phyloP scores from a whole-genome alignment of 2,888 invertebrate species.

The Byasa hedistus region DNA sequence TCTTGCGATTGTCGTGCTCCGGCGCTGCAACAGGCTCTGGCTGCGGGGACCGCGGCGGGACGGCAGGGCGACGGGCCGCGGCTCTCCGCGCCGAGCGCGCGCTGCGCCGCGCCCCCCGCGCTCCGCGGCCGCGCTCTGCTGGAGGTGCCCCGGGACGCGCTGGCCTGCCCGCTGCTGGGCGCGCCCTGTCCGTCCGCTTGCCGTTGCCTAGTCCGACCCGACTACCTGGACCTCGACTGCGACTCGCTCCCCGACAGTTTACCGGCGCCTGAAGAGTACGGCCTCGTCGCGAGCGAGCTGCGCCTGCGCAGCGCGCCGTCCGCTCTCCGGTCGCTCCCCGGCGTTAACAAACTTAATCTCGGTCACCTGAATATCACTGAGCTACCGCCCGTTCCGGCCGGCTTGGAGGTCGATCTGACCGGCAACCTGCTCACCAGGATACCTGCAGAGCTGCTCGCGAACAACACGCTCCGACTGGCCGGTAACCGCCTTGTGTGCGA shows the following conservation, averaged over 20 bases:
- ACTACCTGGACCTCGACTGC: neutral
- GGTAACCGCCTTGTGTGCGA: slow-evolving; percentile 31
- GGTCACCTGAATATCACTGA: slow-evolving; percentile 29
- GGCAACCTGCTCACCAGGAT: too few species aligned
- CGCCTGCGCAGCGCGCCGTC: neutral
- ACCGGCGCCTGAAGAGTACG: neutral
- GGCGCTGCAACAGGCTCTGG: slow-evolving; percentile 37
- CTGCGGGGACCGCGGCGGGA: neutral
- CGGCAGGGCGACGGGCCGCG: neutral
- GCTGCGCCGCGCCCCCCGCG: neutral
- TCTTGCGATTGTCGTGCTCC: slow-evolving; percentile 44
- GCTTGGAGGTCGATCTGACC: slow-evolving; percentile 31
- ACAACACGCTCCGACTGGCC: slow-evolving; percentile 23
- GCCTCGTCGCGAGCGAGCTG: neutral
- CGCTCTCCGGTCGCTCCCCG: neutral
- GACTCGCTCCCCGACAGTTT: neutral
- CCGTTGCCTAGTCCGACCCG: neutral
- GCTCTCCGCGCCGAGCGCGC: slow-evolving; percentile 13
- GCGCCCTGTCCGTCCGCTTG: neutral
- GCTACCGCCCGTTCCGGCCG: slow-evolving; percentile 22
- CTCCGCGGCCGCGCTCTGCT: neutral
- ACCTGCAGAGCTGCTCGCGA: neutral
- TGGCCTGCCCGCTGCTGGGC: neutral
- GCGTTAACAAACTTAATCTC: too few species aligned
- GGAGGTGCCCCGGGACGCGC: neutral